A percentile compares a stretch with the other conserved stretches of the same genome.
Conservation (phyloP, 1,140 invertebrate genomes). For the Anagrus nilaparvatae region DNA sequence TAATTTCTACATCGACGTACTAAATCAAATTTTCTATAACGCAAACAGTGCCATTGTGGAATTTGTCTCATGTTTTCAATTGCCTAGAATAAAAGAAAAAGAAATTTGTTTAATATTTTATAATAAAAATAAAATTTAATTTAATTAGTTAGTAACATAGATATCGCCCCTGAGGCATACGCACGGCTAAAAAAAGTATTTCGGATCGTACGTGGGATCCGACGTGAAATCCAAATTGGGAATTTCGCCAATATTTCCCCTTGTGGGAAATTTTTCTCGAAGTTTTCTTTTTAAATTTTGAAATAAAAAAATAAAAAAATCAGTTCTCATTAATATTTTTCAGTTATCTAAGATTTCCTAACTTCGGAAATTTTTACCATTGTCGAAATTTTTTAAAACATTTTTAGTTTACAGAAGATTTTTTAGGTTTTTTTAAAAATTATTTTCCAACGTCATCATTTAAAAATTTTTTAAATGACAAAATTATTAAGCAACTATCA, state of each 20-base stretch:
- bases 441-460: no score
- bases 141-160: slow-evolving; percentile 14
- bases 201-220: no score
- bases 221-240: slow-evolving; percentile 8
- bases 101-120: not conserved
- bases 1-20: slow-evolving; percentile 59
- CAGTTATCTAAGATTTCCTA: no score
- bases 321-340: no score
- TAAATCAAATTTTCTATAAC: slow-evolving; percentile 65
- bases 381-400: no score
- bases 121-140: slow-evolving; percentile 20
- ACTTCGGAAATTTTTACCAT: no score
- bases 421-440: no score
- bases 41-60: slow-evolving; percentile 69
- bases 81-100: slow-evolving; percentile 31
- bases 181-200: not conserved
- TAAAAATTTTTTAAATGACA: no score
- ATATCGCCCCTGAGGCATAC: not conserved
- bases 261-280: not conserved
- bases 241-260: not conserved
- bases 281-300: no score
- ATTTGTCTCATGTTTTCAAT: slow-evolving; percentile 54
- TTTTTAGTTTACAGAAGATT: no score
- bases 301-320: no score
- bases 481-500: no score